Evolutionary conservation across 2,113 vertebrate species (phyloP).

Genomic region (Verasper variegatus): DNA sequence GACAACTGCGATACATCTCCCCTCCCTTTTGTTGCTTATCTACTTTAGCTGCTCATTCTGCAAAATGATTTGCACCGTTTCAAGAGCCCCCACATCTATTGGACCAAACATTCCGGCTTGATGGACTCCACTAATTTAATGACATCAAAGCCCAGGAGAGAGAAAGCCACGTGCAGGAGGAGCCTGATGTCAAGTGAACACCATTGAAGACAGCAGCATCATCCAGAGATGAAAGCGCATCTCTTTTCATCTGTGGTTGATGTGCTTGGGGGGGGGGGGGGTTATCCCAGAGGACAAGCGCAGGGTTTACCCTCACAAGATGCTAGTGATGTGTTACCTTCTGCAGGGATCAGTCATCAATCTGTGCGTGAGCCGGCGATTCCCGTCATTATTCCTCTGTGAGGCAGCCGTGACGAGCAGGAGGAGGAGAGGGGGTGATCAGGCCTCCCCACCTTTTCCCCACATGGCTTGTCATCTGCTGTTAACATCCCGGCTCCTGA

Average conservation of each 20-base stretch:
- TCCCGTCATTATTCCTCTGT: slow-evolving; percentile 47
- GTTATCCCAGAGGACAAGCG: slow-evolving; percentile 13
- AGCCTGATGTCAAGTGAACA: slow-evolving; percentile 50
- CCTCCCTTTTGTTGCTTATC: not conserved
- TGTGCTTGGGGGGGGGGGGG: not conserved
- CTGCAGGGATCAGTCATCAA: slow-evolving; percentile 62
- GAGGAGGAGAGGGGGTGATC: slow-evolving; percentile 8
- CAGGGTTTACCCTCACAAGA: slow-evolving; percentile 39
- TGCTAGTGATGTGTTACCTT: slow-evolving; percentile 63
- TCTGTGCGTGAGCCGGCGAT: slow-evolving; percentile 44
- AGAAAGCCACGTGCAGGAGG: slow-evolving; percentile 48
- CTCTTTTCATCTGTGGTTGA: slow-evolving; percentile 55
- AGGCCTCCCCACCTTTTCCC: slow-evolving; percentile 34
- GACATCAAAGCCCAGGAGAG: slow-evolving; percentile 67
- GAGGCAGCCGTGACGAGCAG: slow-evolving; percentile 23
- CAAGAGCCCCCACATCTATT: slow-evolving; percentile 37
- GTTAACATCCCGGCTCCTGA: slow-evolving; percentile 24
- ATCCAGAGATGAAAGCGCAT: slow-evolving; percentile 62
- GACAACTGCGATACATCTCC: not conserved
- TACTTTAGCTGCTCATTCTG: slow-evolving; percentile 13
- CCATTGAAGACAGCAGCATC: slow-evolving; percentile 43
- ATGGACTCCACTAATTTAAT: slow-evolving; percentile 62
- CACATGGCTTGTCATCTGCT: slow-evolving; percentile 14
- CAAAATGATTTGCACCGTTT: slow-evolving; percentile 27
- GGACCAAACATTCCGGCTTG: slow-evolving; percentile 49